Percentiles rank a stretch among this genome's conserved stretches.
phyloP scores from a whole-genome alignment of 2,113 vertebrate genomes.

The Pungitius pungitius region DNA sequence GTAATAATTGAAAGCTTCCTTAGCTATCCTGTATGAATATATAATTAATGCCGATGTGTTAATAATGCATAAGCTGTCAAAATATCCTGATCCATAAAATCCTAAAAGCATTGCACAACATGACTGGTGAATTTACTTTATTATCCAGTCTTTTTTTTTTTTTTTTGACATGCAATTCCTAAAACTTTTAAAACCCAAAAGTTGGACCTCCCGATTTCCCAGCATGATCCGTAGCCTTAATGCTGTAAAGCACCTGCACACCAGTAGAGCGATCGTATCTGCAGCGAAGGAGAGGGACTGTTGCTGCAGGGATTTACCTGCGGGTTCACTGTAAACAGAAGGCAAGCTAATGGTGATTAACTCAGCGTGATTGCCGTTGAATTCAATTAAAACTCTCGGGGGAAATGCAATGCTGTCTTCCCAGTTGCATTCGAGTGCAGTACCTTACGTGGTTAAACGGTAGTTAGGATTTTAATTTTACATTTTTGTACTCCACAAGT shows the following conservation, averaged over 20 bases:
- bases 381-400: slow-evolving; percentile 15
- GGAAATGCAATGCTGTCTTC: slow-evolving; percentile 1
- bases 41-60: too few relatives aligned
- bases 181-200: slow-evolving; percentile 13
- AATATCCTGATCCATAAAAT: neutral
- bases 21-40: neutral
- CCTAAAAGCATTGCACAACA: slow-evolving; percentile 10
- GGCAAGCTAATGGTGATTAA: slow-evolving; percentile 45
- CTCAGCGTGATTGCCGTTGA: slow-evolving; percentile 18
- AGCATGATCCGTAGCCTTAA: slow-evolving; percentile 11
- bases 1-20: neutral
- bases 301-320: slow-evolving; percentile 18
- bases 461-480: neutral
- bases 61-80: too few relatives aligned
- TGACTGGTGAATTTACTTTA: neutral
- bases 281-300: slow-evolving; percentile 5
- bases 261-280: slow-evolving; percentile 29
- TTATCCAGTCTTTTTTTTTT: neutral
- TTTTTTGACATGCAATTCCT: slow-evolving; percentile 8
- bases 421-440: neutral
- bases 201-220: neutral
- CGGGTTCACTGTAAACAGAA: slow-evolving; percentile 36
- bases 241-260: slow-evolving; percentile 44
- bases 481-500: neutral
- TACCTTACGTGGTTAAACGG: neutral